Conservation (phyloP, 2,797 vertebrate species). For the Pseudochirops corinnae region DNA sequence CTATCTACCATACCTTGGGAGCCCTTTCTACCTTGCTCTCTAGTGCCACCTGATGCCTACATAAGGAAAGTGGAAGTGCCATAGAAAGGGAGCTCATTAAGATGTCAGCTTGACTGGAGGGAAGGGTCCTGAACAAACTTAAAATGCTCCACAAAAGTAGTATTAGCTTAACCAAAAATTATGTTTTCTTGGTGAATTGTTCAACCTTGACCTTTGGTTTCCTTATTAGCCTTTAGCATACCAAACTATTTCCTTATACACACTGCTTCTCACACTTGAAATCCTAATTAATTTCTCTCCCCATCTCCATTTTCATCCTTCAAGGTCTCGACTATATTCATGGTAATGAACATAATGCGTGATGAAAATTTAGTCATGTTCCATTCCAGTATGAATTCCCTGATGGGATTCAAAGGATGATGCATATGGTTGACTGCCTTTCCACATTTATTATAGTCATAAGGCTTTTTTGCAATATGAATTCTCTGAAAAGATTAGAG, state of each 20-base stretch:
- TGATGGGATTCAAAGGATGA: background rate
- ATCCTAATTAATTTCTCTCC: background rate
- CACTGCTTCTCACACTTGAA: background rate
- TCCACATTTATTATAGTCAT: background rate
- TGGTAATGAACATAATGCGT: background rate
- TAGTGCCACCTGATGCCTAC: background rate
- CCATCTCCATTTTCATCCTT: background rate
- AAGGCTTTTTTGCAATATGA: background rate
- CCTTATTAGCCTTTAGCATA: background rate
- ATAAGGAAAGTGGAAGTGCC: background rate
- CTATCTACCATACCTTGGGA: background rate
- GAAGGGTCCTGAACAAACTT: background rate
- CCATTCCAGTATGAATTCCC: background rate
- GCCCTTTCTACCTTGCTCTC: background rate
- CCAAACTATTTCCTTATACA: background rate
- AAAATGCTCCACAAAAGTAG: background rate
- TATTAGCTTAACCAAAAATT: background rate
- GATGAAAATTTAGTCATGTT: background rate
- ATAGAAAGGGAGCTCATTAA: background rate
- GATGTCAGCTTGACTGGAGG: background rate
- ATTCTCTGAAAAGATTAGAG: background rate
- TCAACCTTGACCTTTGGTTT: background rate
- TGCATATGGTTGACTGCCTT: background rate
- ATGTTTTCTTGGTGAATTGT: background rate
- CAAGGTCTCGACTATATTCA: background rate